Evolutionary conservation across 37 sponge, comb jelly and placozoan genomes (phyloP), one percentile per base, ranked within the genome.

Genomic region (Cliona cf. orientalis): DNA sequence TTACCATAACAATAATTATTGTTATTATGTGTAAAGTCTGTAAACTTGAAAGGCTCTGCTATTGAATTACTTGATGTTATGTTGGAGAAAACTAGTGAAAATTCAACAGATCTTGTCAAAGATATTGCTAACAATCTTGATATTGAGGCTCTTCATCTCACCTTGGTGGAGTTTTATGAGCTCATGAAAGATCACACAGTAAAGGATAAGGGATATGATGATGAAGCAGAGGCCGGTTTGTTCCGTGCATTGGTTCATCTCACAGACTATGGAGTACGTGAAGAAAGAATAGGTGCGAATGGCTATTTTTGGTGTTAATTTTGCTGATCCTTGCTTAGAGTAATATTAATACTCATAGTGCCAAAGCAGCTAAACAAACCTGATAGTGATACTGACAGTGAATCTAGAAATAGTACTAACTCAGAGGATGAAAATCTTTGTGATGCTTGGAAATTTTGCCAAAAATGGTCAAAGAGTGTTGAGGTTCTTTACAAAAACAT

Each of bases 51-150:
- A 34, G 90, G 58, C 21, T 73, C 85, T n/a, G 85, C 85, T 33
- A 53, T 90, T 3, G 85, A 84, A 31, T 45, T 90, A 22, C 43
- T 90, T 7, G 80, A 90, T 59, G 85, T 67, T 7, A 84, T 90
- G 85, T 31, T 78, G 42, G 90, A 90, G 44, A 80, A 84, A 37
- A 90, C 84, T 6, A 69, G 56, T 53, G 21, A 56, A 17, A 28
- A 72, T 32, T 74, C 75, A n/a, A 56, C 34, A 26, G 39, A 66
- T 5, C 75, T 90, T 23, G 83, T 60, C 46, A 0, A 69, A 31
- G 79, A 72, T 43, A 42, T 84, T 31, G 66, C 55, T 35, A 67
- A 58, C 35, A 41, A 23, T 0, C 68, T 84, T 39, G 77, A 84
- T 40, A 39, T 84, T 21, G 53, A 7, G 22, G 66, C 45, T 21